Percentiles rank a stretch among this genome's conserved stretches.
Conservation (phyloP, 2,888 invertebrate species). For the Pandemis heparana region DNA sequence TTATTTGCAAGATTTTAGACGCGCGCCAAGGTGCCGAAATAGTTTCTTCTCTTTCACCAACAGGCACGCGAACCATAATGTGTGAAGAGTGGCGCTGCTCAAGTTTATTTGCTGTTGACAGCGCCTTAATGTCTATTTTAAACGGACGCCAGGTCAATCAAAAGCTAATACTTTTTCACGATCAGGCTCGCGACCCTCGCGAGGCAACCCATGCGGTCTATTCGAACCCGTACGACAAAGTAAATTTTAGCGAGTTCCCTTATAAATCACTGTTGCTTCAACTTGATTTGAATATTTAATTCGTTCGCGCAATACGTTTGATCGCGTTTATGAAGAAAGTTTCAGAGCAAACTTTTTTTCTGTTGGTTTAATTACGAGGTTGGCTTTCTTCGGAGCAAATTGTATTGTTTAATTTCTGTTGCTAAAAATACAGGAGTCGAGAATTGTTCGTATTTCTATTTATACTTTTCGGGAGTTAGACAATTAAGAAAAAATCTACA, state of each 20-base stretch:
- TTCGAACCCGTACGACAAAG: conserved; percentile 4
- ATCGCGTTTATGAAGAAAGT: conserved; percentile 34
- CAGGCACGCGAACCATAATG: too few relatives aligned
- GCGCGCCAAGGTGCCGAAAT: too few relatives aligned
- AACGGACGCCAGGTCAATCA: too few relatives aligned
- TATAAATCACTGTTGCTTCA: conserved; percentile 33
- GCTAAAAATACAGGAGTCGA: conserved; percentile 16
- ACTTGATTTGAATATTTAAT: conserved; percentile 41
- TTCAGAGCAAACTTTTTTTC: conserved; percentile 25
- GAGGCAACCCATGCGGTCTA: background rate
- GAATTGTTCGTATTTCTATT: background rate
- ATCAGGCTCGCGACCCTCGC: background rate
- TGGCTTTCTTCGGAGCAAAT: conserved; percentile 15
- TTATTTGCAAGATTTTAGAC: too few relatives aligned
- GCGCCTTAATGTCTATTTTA: too few relatives aligned
- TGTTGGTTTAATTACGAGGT: conserved; percentile 30
- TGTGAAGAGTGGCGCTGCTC: too few relatives aligned
- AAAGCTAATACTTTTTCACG: background rate
- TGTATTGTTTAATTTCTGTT: conserved; percentile 12
- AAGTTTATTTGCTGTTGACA: too few relatives aligned
- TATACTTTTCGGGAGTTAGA: background rate
- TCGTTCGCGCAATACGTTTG: conserved; percentile 27
- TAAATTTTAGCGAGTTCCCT: conserved; percentile 12
- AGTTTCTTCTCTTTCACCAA: too few relatives aligned
- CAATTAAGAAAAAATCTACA: background rate